Percentiles rank a stretch among this genome's conserved stretches.
Evolutionary conservation across 2,113 vertebrate genomes (phyloP).

Genomic region (Chloebia gouldiae): DNA sequence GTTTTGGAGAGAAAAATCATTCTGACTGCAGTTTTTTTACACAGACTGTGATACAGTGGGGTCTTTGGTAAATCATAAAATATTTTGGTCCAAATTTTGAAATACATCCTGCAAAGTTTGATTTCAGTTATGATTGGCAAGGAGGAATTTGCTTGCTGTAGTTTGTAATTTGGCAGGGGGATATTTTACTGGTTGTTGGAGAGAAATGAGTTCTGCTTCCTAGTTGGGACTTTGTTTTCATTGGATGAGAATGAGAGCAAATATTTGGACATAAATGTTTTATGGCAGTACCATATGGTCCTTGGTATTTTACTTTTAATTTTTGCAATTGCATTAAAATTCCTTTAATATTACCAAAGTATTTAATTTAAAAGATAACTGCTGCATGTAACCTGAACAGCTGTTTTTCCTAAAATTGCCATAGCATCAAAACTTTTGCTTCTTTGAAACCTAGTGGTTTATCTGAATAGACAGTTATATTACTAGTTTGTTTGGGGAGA

Average conservation of each 20-base stretch:
- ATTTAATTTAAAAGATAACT: conserved; percentile 47
- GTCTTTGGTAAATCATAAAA: not conserved
- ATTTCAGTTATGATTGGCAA: not conserved
- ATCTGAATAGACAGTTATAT: not conserved
- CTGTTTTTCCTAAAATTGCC: conserved; percentile 17
- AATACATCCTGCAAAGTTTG: not conserved
- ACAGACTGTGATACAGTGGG: not conserved
- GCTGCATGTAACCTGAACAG: not conserved
- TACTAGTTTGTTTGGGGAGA: not conserved
- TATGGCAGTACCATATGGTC: conserved; percentile 58
- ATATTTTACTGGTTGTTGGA: conserved; percentile 24
- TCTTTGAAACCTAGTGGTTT: not conserved
- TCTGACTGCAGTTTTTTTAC: not conserved
- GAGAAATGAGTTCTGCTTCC: conserved; percentile 45
- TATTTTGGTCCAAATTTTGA: not conserved
- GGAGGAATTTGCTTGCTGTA: not conserved
- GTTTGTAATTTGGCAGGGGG: not conserved
- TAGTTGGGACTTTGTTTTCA: conserved; percentile 49
- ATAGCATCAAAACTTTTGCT: not conserved
- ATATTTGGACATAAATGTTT: conserved; percentile 63
- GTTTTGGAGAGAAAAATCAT: not conserved
- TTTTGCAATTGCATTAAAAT: conserved; percentile 53
- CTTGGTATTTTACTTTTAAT: conserved; percentile 49
- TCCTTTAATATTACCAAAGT: conserved; percentile 39
- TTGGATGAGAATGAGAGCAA: conserved; percentile 52